Base-by-base conservation (phyloP, 2,113 vertebrate species). In the Seriola quinqueradiata region DNA sequence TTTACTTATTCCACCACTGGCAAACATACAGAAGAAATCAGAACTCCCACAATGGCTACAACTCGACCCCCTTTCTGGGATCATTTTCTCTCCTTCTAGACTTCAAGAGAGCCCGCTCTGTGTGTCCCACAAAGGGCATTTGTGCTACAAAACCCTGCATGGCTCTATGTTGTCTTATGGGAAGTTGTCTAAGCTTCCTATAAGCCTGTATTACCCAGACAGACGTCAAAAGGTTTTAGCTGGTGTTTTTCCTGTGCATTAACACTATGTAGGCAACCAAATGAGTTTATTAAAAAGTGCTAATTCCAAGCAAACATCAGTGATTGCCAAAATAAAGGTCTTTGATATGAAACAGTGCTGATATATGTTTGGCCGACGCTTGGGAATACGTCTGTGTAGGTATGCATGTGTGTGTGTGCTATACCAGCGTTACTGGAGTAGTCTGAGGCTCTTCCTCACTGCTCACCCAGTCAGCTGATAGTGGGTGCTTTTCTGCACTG, bases 241-340 rank as follows among this genome's bases (percentile, higher is more conserved):
- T 50, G 0, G 59, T 93, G 87, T 93, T 94, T 88, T 84, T 63
- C 55, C 70, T 88, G 58, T 86, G 87, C 86, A 85, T 90, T 91
- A 91, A 84, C 79, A 71, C 77, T 89, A 80, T 87, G 85, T 89
- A 85, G 83, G 78, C 79, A 89, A 81, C 91, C 89, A 93, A 92
- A 89, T 66, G 69, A 77, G 75, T 91, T 93, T 81, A 92, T 92
- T 94, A 92, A 92, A 92, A 94, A 88, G 76, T 72, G 84, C 71
- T 92, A 87, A 91, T 82, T 86, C 78, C 84, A 87, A 81, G 90
- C 85, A 93, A 94, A 93, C 86, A 89, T 57, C 65, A 17, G 12
- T 19, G 78, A 77, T 83, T 68, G 69, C 83, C 77, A 88, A 90
- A 87, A 92, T 91, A 91, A 91, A 81, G 84, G 52, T 60, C 90